Evolutionary conservation across 2,113 vertebrate genomes (phyloP).

Genomic region (Nothobranchius furzeri): DNA sequence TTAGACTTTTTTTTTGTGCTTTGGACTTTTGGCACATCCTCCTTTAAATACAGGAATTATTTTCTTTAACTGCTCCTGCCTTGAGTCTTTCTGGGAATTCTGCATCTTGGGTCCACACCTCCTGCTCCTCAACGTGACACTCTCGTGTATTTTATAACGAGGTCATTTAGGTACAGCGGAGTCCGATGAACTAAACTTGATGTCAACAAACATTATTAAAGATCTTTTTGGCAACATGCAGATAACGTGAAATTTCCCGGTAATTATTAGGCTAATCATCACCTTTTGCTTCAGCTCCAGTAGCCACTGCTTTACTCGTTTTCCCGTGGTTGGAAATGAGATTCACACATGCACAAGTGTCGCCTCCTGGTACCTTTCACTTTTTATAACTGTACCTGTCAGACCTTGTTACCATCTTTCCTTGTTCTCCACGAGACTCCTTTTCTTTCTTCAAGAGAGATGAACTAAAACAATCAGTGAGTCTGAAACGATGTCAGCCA

Average conservation of each 20-base stretch:
- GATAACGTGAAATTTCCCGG: not conserved
- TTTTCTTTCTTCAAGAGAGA: not conserved
- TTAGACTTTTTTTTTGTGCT: too few relatives aligned
- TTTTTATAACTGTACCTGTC: not conserved
- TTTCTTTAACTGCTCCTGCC: too few relatives aligned
- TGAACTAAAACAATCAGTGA: not conserved
- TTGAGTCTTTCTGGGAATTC: too few relatives aligned
- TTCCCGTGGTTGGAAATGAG: not conserved
- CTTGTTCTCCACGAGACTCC: not conserved
- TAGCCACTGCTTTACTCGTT: not conserved
- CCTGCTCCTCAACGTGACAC: too few relatives aligned
- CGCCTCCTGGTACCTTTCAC: not conserved
- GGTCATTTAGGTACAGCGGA: too few relatives aligned
- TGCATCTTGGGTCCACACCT: too few relatives aligned
- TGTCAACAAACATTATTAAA: too few relatives aligned
- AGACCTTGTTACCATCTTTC: not conserved
- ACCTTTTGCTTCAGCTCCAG: not conserved
- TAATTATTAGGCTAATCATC: not conserved
- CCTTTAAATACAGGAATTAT: too few relatives aligned
- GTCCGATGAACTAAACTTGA: too few relatives aligned
- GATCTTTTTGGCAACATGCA: too few relatives aligned
- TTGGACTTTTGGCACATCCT: too few relatives aligned
- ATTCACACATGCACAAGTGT: not conserved
- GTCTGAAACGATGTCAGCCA: not conserved
- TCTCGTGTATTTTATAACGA: too few relatives aligned